Conservation (phyloP, 2,888 invertebrate species). For the Agelastica alni region DNA sequence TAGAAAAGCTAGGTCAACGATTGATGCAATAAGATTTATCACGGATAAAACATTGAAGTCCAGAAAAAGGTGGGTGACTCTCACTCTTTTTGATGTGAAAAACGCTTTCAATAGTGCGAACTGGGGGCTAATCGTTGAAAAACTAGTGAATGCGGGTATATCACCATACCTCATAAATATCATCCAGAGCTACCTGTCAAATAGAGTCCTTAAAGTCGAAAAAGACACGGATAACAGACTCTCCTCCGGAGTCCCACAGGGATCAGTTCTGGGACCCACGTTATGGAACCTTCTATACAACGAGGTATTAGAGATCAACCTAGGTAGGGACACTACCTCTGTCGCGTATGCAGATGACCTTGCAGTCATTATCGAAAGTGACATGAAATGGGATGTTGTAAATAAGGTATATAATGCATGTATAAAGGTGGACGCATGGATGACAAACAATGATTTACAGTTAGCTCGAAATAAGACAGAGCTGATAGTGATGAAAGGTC, state of each 20-base stretch:
- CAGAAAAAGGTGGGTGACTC: not conserved
- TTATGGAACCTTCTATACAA: conserved; percentile 30
- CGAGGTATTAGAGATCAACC: conserved; percentile 12
- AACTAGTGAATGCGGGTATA: conserved; percentile 11
- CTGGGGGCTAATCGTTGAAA: conserved; percentile 20
- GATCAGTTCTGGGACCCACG: conserved; percentile 26
- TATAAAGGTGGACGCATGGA: conserved; percentile 13
- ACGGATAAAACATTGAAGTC: not conserved
- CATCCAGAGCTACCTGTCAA: conserved; percentile 17
- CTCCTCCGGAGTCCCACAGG: conserved; percentile 23
- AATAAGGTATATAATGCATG: not conserved
- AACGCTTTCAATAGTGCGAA: conserved; percentile 30
- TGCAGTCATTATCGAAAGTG: conserved; percentile 8
- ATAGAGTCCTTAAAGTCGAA: conserved; percentile 6
- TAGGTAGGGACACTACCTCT: not conserved
- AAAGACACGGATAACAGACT: not conserved
- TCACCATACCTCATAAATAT: conserved; percentile 1
- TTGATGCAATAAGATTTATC: not conserved
- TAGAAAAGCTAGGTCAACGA: conserved; percentile 18
- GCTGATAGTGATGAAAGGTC: not conserved
- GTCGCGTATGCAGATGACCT: conserved; percentile 30
- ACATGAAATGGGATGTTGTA: not conserved
- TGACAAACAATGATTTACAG: conserved; percentile 6
- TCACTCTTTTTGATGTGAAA: no score
- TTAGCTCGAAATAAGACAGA: conserved; percentile 13